Percentiles rank a stretch among this genome's conserved stretches.
Conservation (phyloP, 2,113 vertebrate species). For the Aptenodytes forsteri region DNA sequence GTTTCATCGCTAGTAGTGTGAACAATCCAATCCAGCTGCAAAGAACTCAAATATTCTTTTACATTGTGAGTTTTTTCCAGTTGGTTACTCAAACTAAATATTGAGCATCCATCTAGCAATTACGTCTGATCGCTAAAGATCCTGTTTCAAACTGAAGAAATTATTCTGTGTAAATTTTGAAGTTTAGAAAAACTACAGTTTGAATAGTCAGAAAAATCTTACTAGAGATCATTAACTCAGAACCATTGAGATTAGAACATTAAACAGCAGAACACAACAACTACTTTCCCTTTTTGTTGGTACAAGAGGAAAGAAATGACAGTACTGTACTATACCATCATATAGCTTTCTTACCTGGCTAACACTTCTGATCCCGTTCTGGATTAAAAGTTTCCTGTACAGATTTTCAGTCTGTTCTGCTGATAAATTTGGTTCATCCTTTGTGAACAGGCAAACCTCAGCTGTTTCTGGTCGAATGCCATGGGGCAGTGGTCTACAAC, state of each 20-base stretch:
- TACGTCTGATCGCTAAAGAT: neutral
- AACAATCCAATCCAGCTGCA: neutral
- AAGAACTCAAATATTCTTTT: neutral
- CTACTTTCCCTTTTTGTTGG: neutral
- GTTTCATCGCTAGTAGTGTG: neutral
- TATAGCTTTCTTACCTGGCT: slow-evolving; percentile 75
- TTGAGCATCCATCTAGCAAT: neutral
- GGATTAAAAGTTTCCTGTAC: slow-evolving; percentile 84
- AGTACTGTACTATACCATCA: neutral
- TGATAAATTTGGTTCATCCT: slow-evolving; percentile 80
- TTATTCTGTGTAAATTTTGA: neutral
- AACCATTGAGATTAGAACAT: neutral
- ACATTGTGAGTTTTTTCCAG: neutral
- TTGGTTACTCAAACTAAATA: neutral
- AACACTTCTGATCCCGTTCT: slow-evolving; percentile 77
- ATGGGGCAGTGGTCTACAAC: slow-evolving; percentile 82
- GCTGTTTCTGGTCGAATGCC: slow-evolving; percentile 75
- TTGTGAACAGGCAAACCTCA: slow-evolving; percentile 93
- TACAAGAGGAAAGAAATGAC: neutral
- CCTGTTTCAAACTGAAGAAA: neutral
- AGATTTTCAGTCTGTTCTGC: slow-evolving; percentile 86
- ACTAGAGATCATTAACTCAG: neutral
- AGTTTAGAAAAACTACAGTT: neutral
- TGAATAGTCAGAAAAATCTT: neutral
- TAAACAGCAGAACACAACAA: neutral